Percentiles rank a stretch among this genome's conserved stretches.
These are phyloP conservation scores for Drosophila kuntzei DNA, from an alignment of 2,888 invertebrate genomes.

Conservation along the genomic window DNA sequence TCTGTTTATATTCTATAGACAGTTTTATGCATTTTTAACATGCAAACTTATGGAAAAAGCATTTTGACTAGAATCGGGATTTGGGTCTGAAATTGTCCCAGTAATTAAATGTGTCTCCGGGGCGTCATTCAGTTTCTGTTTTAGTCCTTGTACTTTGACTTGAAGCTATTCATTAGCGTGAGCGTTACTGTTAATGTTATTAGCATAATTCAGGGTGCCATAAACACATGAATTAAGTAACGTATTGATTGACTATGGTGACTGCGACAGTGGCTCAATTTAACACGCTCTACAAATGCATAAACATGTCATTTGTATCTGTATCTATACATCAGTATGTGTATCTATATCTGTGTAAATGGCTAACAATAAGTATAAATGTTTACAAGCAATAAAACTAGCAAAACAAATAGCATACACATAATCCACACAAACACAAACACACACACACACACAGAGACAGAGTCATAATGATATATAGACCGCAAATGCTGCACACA, in stretches of 20 bases:
- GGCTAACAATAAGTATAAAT: conserved; percentile 69
- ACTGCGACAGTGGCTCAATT: conserved; percentile 41
- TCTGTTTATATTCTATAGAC: conserved; percentile 40
- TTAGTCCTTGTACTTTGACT: conserved; percentile 1
- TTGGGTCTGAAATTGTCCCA: conserved; percentile 25
- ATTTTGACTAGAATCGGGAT: conserved; percentile 13
- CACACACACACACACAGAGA: conserved; percentile 12
- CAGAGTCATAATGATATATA: conserved; percentile 61
- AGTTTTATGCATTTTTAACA: conserved; percentile 73
- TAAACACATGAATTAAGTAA: conserved; percentile 68
- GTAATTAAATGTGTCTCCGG: conserved; percentile 62
- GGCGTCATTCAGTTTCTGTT: conserved; percentile 48
- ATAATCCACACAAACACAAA: conserved; percentile 21
- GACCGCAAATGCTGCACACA: conserved; percentile 74
- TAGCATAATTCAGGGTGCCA: conserved; percentile 57
- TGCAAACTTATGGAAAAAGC: conserved; percentile 56
- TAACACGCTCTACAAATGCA: conserved; percentile 33
- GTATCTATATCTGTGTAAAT: conserved; percentile 42
- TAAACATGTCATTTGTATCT: conserved; percentile 39
- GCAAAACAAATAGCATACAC: conserved; percentile 47
- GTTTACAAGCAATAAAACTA: conserved; percentile 79
- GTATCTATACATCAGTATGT: not conserved
- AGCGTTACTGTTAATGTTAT: conserved; percentile 53
- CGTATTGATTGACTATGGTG: conserved; percentile 65
- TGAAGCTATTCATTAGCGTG: conserved; percentile 27